These are phyloP conservation scores for Orius laevigatus DNA, from an alignment of 1,140 invertebrate species.

Conservation along the genomic window DNA sequence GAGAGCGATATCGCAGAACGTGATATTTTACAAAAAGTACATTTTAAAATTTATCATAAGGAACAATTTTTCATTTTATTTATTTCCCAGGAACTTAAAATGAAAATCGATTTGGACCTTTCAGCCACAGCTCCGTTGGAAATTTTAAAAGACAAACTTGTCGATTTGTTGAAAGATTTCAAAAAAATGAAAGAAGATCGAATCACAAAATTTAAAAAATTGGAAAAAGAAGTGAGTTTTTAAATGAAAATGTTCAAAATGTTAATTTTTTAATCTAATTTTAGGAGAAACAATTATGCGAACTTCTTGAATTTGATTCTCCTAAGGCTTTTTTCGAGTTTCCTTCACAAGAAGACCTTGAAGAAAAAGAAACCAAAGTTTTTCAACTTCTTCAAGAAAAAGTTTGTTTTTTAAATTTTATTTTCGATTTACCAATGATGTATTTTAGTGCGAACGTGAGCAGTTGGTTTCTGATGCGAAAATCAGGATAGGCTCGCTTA, in stretches of 20 bases:
- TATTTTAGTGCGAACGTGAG: constrained; percentile 6
- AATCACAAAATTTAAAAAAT: constrained; percentile 3
- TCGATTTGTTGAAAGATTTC: constrained; percentile 1
- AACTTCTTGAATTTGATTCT: constrained; percentile 1
- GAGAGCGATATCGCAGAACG: no score
- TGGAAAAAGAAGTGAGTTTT: constrained; percentile 12
- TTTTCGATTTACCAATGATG: background rate
- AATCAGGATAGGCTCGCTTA: constrained; percentile 1
- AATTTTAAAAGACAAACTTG: background rate
- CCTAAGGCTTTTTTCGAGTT: background rate
- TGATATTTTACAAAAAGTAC: no score
- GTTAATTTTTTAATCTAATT: background rate
- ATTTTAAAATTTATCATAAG: no score
- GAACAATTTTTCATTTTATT: no score
- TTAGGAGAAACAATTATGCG: constrained; percentile 10
- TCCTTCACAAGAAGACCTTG: constrained; percentile 3
- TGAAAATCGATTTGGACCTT: no score
- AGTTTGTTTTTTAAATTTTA: constrained; percentile 2
- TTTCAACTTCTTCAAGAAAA: constrained; percentile 7
- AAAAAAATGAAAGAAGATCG: constrained; percentile 13
- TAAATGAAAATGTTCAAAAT: background rate
- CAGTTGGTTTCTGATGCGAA: constrained; percentile 3
- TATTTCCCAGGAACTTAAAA: no score
- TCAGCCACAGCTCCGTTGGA: no score
- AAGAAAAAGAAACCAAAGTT: constrained; percentile 8